Base-by-base conservation (phyloP, 1,140 invertebrate species). In the Drosophila takahashii region DNA sequence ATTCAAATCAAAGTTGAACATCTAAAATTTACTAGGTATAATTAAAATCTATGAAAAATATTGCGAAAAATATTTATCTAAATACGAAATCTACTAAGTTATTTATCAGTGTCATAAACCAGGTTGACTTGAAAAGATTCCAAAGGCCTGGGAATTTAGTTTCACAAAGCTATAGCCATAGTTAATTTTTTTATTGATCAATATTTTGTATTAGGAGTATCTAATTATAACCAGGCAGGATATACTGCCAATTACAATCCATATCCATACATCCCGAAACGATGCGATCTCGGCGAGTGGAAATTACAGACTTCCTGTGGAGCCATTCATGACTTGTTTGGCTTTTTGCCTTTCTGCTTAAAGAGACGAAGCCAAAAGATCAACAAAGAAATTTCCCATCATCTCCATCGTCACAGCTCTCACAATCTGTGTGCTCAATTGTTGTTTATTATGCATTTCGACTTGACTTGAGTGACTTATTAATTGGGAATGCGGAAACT, bases 401-500 rank as follows among this genome's bases (percentile, higher is more conserved):
- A 36, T 58, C 39, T 44, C 39, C 41, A 15, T 10, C 32, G 34
- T 22, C 15, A 10, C 22, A 29, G 9, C 62, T 65, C 61, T 34
- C 18, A 18, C 39, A 53, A 53, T 53, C 62, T 39, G 10, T 39
- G 10, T 13, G 16, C 59, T 62, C 34, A 48, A 50, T 52, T 58
- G 73, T 53, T 52, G 74, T 57, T 66, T 70, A 58, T 77, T 78
- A 18, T 78, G 18, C 36, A 48, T 45, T 29, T 73, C 9, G 42
- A 74, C 15, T 73, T 10, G 37, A 52, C 50, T 67, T 22, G 67
- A 62, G 59, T 73, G 74, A 83, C 79, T 83, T 79, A 79, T 81
- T 81, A 79, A 69, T 64, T 56, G 57, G 62, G 79, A 74, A 81
- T 83, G 79, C 79, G 79, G 79, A 81, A 78, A 70, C 76, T 22